Percentiles rank a stretch among this genome's conserved stretches.
Evolutionary conservation across 2,113 vertebrate genomes (phyloP).

Genomic region (Scomber colias): DNA sequence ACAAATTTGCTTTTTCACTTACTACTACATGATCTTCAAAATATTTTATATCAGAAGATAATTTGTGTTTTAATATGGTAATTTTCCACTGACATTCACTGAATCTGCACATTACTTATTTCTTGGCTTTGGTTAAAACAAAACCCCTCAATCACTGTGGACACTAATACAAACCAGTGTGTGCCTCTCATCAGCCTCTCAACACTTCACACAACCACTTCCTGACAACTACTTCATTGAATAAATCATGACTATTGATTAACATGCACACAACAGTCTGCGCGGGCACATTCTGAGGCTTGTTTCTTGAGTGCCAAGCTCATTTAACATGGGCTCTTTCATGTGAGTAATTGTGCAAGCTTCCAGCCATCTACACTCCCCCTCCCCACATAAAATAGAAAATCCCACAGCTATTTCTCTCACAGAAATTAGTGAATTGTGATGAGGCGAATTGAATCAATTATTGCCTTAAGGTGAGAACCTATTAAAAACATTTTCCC

Average conservation of each 20-base stretch:
- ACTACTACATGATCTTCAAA: neutral
- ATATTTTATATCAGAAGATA: conserved; percentile 19
- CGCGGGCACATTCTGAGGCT: conserved; percentile 65
- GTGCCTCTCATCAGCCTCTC: conserved; percentile 67
- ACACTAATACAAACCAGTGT: conserved; percentile 51
- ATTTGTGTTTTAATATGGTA: conserved; percentile 1
- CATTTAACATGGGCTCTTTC: conserved; percentile 78
- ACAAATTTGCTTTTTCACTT: conserved; percentile 31
- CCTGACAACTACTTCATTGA: conserved; percentile 78
- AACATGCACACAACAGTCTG: conserved; percentile 73
- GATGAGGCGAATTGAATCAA: conserved; percentile 77
- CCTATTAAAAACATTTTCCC: conserved; percentile 72
- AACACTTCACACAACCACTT: conserved; percentile 73
- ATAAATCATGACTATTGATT: conserved; percentile 85
- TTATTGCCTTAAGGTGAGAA: conserved; percentile 79
- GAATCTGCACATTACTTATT: conserved; percentile 25
- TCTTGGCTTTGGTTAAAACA: conserved; percentile 56
- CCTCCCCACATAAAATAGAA: conserved; percentile 59
- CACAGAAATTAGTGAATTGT: conserved; percentile 75
- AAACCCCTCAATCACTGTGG: conserved; percentile 45
- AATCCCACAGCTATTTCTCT: conserved; percentile 72
- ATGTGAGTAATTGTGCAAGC: conserved; percentile 79
- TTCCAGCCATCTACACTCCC: conserved; percentile 63
- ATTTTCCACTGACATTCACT: conserved; percentile 14
- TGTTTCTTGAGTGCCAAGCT: conserved; percentile 79